A percentile compares a stretch with the other conserved stretches of the same genome.
These are phyloP conservation scores for Garra rufa DNA, from an alignment of 2,113 vertebrate species.

Conservation along the genomic window DNA sequence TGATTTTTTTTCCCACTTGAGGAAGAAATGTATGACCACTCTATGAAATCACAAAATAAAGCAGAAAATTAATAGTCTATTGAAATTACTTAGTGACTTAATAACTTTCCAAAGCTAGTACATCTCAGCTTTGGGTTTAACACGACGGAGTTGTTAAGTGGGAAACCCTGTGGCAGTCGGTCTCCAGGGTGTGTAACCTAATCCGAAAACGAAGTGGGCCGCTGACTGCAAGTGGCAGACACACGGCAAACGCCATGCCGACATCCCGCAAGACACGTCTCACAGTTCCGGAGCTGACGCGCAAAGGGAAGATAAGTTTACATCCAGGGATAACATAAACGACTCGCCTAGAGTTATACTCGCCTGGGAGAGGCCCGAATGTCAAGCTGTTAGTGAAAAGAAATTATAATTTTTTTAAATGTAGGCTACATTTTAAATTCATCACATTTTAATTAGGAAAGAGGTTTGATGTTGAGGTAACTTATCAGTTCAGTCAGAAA, in stretches of 20 bases:
- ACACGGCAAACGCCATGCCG: slow-evolving; percentile 69
- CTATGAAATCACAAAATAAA: not conserved
- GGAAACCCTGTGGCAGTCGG: slow-evolving; percentile 62
- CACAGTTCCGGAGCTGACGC: slow-evolving; percentile 61
- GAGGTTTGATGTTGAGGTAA: not conserved
- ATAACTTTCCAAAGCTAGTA: not conserved
- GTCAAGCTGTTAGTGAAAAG: not conserved
- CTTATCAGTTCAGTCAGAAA: not conserved
- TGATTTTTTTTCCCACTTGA: not conserved
- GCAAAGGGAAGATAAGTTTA: slow-evolving; percentile 70
- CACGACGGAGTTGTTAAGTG: slow-evolving; percentile 61
- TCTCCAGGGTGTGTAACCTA: slow-evolving; percentile 69
- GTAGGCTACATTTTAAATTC: not conserved
- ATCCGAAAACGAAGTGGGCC: slow-evolving; percentile 62
- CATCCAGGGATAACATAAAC: slow-evolving; percentile 63
- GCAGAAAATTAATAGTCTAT: not conserved
- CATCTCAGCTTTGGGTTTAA: not conserved
- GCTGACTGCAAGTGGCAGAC: slow-evolving; percentile 70
- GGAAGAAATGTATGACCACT: not conserved
- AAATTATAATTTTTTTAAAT: not conserved
- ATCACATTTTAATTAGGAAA: not conserved
- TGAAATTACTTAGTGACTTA: not conserved
- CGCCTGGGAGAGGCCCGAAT: not conserved
- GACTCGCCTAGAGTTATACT: not conserved
- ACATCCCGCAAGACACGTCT: slow-evolving; percentile 57